Base-by-base conservation (phyloP, 2,888 invertebrate genomes). In the Strigamia maritima region DNA sequence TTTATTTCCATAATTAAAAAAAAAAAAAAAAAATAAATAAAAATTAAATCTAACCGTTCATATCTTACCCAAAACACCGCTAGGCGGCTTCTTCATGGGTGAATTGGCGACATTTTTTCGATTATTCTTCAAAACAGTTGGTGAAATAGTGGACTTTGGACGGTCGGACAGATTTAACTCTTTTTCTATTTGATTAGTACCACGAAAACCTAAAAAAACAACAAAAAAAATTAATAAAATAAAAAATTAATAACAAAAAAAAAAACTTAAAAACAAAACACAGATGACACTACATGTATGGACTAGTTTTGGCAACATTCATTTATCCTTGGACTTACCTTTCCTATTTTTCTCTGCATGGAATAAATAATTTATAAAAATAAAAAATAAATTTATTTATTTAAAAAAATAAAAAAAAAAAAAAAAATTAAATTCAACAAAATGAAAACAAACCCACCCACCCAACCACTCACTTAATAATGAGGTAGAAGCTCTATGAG, bases 391-490 rank as follows among this genome's bases (percentile, higher is more conserved):
- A 49, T n/a, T n/a, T n/a, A n/a, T n/a, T n/a, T n/a, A n/a, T n/a
- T n/a, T n/a, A 49, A 60, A 60, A 60, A 24, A 76, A 76, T 19
- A 76, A 40, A 40, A 44, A 76, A 76, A 40, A 40, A 38, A 40
- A 12, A 75, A 75, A 75, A 3, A 10, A 8, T 31, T 28, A 16
- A 16, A 16, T 14, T 14, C 1, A 28, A 14, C 14, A 70, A 70
- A n/a, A 70, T 14, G 28, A 70, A 2, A 75, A 2, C 31, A 75
- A 19, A 14, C 6, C 1, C 2, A 16, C 2, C 4, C 2, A 44
- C 8, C 19, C 44, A 77, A 44, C 26, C 6, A 77, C 49, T 76
- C 38, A 76, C 76, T 76, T 19, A 76, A 40, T 76, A 76, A 40
- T 44, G 76, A 76, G 24, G 76, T 14, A n/a, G 31, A 35, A 38